These are phyloP conservation scores for Mycalesis mineus DNA, from an alignment of 2,888 invertebrate species.

Conservation along the genomic window DNA sequence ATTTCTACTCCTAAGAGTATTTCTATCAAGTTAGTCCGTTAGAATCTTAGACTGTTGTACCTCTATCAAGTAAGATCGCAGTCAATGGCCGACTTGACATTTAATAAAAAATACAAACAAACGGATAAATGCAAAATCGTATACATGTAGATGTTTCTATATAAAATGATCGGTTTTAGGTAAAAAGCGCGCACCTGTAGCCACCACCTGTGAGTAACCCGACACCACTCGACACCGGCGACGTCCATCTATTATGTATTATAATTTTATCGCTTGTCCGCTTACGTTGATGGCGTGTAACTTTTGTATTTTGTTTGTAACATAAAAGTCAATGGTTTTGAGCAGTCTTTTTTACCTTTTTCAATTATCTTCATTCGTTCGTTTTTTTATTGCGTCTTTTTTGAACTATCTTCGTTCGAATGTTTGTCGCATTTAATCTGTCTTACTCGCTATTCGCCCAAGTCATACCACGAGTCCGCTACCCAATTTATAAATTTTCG, in stretches of 20 bases:
- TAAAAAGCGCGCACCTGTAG: slow-evolving; percentile 16
- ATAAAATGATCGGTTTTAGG: slow-evolving; percentile 16
- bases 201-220: slow-evolving; percentile 50
- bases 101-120: neutral
- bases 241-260: slow-evolving; percentile 18
- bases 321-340: neutral
- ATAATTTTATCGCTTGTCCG: slow-evolving; percentile 21
- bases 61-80: too few species aligned
- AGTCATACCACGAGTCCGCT: too few species aligned
- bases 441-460: too few species aligned
- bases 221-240: slow-evolving; percentile 36
- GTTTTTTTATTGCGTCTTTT: too few species aligned
- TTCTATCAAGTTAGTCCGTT: too few species aligned
- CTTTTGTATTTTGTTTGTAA: neutral
- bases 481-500: too few species aligned
- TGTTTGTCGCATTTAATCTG: too few species aligned
- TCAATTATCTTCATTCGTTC: too few species aligned
- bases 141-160: neutral
- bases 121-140: neutral
- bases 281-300: slow-evolving; percentile 7
- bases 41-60: too few species aligned
- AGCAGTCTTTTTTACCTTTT: too few species aligned
- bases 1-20: too few species aligned
- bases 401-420: too few species aligned
- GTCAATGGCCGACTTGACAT: neutral